phyloP scores from a whole-genome alignment of 2,113 vertebrate species.

The Aleadryas rufinucha region DNA sequence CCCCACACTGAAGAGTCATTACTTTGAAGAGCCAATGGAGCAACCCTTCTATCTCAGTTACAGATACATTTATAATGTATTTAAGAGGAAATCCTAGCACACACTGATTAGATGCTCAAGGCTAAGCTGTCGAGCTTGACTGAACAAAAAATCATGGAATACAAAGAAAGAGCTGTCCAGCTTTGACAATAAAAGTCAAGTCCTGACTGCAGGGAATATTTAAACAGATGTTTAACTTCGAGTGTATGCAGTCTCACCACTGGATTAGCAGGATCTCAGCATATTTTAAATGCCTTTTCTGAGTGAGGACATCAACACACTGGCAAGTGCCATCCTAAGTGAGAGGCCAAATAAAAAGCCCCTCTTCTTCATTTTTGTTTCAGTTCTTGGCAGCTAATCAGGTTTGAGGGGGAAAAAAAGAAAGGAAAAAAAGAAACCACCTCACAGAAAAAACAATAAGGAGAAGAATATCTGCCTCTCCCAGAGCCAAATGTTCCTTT shows the following conservation, averaged over 20 bases:
- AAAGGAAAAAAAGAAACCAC: neutral
- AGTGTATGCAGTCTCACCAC: neutral
- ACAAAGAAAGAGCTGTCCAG: neutral
- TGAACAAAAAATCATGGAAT: neutral
- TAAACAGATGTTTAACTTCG: neutral
- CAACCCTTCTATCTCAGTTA: neutral
- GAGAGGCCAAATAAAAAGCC: neutral
- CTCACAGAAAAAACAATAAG: neutral
- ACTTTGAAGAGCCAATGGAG: neutral
- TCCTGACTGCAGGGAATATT: neutral
- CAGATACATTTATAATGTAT: neutral
- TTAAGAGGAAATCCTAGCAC: neutral
- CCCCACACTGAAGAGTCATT: neutral
- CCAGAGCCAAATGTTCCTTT: neutral
- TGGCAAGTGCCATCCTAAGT: neutral
- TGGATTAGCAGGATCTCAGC: neutral
- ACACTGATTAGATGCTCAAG: neutral
- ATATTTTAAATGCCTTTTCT: neutral
- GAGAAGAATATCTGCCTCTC: neutral
- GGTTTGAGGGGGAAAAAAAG: neutral
- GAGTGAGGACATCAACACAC: neutral
- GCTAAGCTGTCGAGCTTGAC: neutral
- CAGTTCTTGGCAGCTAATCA: neutral
- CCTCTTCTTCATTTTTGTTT: neutral
- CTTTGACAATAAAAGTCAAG: neutral